Conservation (phyloP, 2,888 invertebrate genomes). For the Cheiracanthium punctorium region DNA sequence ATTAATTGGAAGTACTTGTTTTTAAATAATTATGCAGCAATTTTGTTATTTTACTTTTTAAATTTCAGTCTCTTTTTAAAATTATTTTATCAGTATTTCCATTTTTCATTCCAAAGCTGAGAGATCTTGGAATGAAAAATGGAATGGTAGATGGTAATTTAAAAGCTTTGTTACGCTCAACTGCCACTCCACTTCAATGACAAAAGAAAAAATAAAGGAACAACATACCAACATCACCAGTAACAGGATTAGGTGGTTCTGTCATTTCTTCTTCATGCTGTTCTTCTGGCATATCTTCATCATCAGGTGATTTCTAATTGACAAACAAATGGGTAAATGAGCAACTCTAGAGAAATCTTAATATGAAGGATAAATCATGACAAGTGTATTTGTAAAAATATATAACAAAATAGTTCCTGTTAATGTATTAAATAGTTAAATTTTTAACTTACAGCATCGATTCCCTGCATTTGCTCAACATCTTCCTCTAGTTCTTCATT, state of each 20-base stretch:
- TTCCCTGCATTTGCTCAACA: constrained; percentile 80
- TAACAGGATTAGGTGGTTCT: constrained; percentile 31
- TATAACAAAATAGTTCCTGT: no score
- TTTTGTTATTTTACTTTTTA: no score
- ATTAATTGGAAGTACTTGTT: no score
- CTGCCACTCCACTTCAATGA: neutral
- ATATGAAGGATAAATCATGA: neutral
- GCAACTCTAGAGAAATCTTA: neutral
- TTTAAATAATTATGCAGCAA: no score
- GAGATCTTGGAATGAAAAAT: no score
- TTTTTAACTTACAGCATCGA: constrained; percentile 48
- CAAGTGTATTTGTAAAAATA: neutral
- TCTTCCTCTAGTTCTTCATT: constrained; percentile 76
- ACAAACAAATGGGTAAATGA: neutral
- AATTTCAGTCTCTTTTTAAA: no score
- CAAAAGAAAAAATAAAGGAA: neutral
- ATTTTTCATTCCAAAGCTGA: no score
- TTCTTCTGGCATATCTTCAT: constrained; percentile 72
- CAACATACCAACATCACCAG: constrained; percentile 49
- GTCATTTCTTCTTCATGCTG: constrained; percentile 71
- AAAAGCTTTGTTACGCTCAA: no score
- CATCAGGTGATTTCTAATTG: constrained; percentile 47
- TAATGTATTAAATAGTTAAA: no score
- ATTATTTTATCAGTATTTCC: no score
- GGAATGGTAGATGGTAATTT: no score